Percentiles rank a stretch among this genome's conserved stretches.
Evolutionary conservation across 2,888 invertebrate genomes (phyloP).

Genomic region (Drosophila hawaiiensis): DNA sequence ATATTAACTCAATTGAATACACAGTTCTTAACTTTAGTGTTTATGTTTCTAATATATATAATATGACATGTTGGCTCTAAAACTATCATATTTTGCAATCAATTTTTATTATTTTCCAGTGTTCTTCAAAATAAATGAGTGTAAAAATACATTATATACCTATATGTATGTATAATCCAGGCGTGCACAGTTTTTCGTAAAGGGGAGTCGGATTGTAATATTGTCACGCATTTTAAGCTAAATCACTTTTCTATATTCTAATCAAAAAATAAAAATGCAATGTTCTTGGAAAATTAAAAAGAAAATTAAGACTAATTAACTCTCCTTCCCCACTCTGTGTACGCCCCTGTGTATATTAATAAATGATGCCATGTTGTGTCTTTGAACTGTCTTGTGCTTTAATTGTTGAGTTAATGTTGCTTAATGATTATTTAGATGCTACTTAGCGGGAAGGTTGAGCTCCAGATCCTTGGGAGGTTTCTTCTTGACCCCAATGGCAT

Average conservation of each 20-base stretch:
- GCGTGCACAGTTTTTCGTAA: not conserved
- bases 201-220: not conserved
- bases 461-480: constrained; percentile 54
- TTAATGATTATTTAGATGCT: not conserved
- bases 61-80: not conserved
- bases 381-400: constrained; percentile 53
- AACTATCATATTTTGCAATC: not conserved
- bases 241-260: not conserved
- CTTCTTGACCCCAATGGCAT: constrained; percentile 84
- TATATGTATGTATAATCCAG: not conserved
- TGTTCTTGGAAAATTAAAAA: not conserved
- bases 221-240: not conserved
- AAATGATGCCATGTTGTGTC: constrained; percentile 50
- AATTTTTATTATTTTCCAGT: not conserved
- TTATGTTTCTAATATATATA: not conserved
- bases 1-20: not conserved
- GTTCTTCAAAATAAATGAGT: not conserved
- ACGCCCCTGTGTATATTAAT: constrained; percentile 1
- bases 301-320: not conserved
- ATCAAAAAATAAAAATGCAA: not conserved
- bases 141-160: constrained; percentile 1
- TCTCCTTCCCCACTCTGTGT: not conserved
- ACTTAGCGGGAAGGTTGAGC: constrained; percentile 27
- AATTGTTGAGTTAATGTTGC: constrained; percentile 26
- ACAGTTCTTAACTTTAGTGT: not conserved